A percentile compares a stretch with the other conserved stretches of the same genome.
Evolutionary conservation across 2,113 vertebrate genomes (phyloP).

Genomic region (Xyliphius kryptos): DNA sequence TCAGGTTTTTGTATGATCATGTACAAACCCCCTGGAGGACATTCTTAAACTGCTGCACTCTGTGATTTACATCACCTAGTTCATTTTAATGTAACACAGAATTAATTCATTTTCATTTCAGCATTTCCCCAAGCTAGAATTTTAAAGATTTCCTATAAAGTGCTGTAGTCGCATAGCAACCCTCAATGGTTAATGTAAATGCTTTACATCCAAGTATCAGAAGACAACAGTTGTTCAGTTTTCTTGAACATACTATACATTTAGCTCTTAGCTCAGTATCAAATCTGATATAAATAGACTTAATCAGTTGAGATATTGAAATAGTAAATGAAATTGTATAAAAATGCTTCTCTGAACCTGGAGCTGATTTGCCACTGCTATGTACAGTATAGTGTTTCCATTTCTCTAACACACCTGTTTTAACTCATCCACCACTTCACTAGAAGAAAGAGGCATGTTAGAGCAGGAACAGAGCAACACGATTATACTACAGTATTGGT

Average conservation of each 20-base stretch:
- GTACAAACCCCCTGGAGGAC: not conserved
- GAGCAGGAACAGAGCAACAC: not conserved
- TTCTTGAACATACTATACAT: not conserved
- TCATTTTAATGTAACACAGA: not conserved
- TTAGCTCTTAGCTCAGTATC: too few relatives aligned
- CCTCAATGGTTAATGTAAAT: not conserved
- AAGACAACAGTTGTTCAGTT: not conserved
- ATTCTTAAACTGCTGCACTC: not conserved
- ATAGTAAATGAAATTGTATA: not conserved
- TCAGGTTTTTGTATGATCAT: not conserved
- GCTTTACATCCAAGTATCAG: not conserved
- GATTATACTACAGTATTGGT: not conserved
- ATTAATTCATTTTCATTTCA: not conserved
- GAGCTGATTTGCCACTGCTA: not conserved
- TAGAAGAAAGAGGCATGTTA: not conserved
- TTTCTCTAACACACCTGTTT: slow-evolving; percentile 2
- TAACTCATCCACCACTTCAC: not conserved
- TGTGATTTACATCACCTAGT: not conserved
- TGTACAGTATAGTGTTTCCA: not conserved
- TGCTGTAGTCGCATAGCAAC: not conserved
- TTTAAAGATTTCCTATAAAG: not conserved
- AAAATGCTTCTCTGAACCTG: not conserved
- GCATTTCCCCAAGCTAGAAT: not conserved
- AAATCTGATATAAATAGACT: not conserved
- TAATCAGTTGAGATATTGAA: not conserved